Conservation (phyloP, 2,113 vertebrate genomes). For the Microcebus griseorufus region DNA sequence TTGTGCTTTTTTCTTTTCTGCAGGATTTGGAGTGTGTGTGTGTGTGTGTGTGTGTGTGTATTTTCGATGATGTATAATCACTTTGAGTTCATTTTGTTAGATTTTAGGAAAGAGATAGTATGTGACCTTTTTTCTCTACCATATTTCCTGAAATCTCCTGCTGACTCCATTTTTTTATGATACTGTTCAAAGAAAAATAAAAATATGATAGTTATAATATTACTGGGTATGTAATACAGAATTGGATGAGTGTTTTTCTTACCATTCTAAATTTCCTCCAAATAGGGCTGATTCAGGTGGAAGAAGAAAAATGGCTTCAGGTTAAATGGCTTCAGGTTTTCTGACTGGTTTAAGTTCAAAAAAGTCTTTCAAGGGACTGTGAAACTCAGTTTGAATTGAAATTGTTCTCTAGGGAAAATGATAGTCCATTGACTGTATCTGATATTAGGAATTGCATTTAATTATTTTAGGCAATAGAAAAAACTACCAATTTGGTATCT, state of each 20-base stretch:
- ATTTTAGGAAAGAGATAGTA: not conserved
- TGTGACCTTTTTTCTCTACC: not conserved
- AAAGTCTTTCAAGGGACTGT: not conserved
- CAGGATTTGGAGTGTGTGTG: too few species aligned
- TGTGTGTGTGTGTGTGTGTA: not conserved
- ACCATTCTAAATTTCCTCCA: not conserved
- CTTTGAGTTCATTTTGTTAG: not conserved
- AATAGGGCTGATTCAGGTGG: not conserved
- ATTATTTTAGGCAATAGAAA: not conserved
- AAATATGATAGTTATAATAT: not conserved
- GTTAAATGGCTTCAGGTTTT: constrained; percentile 12
- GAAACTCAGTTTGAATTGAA: not conserved
- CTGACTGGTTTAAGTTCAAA: constrained; percentile 14
- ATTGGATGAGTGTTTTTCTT: not conserved
- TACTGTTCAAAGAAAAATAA: not conserved
- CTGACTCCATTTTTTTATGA: not conserved
- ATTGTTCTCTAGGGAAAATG: not conserved
- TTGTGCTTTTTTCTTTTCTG: not conserved
- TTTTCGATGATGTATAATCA: not conserved
- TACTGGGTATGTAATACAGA: not conserved
- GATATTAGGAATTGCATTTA: not conserved
- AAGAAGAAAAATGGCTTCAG: not conserved
- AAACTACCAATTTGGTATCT: not conserved
- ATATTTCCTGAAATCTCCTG: not conserved
- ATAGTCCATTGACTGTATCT: not conserved